Base-by-base conservation (phyloP, 2,113 vertebrate species). In the Poecilia latipinna region DNA sequence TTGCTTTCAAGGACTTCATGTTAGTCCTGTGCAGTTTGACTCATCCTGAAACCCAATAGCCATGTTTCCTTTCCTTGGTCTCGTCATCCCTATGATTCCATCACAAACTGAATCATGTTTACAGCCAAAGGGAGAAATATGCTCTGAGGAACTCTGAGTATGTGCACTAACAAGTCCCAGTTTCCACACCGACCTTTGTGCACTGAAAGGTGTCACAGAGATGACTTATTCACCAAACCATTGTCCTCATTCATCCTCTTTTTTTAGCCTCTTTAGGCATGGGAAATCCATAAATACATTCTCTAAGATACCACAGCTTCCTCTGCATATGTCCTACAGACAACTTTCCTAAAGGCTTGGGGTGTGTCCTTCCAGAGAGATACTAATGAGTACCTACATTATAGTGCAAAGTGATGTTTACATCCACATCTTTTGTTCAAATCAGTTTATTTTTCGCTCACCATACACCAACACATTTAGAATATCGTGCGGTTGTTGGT, bases 51-150 rank as follows among this genome's bases (percentile, higher is more conserved):
- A 90, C 54, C 70, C 61, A 73, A 81, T 75, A 77, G 28, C 32
- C 15, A 68, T 78, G 75, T 88, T 84, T 74, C 86, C 72, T 60
- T 81, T 80, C 81, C 68, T 78, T 72, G 75, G 42, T 60, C 68
- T 74, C 79, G 84, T 82, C 73, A 68, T 57, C 39, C 24, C 24
- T 35, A 54, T 70, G 79, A 83, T 87, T 79, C 72, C 74, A 78
- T 88, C 73, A 88, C 15, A 44, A 44, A 44, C 13, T 44, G 15
- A 44, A 44, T 74, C 74, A 67, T 88, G 81, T 87, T 82, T 88
- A 79, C 77, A 79, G 83, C 86, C 88, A 12, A 74, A 65, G 78
- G 84, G 82, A 73, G 42, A 74, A 83, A 81, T 57, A 67, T 77
- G 61, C 35, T 22, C n/a, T 70, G 17, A 61, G 75, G 77, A 82